Base-by-base conservation (phyloP, 2,797 vertebrate species). In the Sebastes nivosus region DNA sequence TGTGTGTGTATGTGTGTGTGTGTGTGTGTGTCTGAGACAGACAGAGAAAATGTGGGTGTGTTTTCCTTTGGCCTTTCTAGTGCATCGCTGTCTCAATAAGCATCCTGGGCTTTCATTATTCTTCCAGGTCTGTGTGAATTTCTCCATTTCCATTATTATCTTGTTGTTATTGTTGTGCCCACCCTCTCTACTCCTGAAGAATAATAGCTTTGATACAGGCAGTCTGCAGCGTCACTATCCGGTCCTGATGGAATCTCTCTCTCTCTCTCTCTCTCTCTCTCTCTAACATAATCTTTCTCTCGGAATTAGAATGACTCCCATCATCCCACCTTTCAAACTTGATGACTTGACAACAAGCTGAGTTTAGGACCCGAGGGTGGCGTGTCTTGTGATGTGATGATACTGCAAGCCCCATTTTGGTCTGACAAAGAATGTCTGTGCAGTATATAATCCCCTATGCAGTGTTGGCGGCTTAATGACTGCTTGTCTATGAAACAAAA, bases 111-210 rank as follows among this genome's bases (percentile, higher is more conserved):
- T 81, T 84, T 85, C 73, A 92, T 89, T 88, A 84, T 87, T 89
- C 74, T 72, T 61, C 24, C 50, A 82, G 81, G 74, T 81, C 76
- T 75, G 82, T 68, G 77, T 18, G 78, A 91, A 89, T 84, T 86
- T 88, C 85, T 77, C 81, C 72, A 83, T 90, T 89, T 89, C 78
- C 66, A 86, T 90, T 88, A 90, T 87, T 83, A 46, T 84, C 57
- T 61, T 73, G 34, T 87, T 82, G 81, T 87, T 90, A 67, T 89
- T 87, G 77, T 85, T 79, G 86, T 55, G 81, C 75, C 77, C 75
- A 68, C 59, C 75, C 75, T 87, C 75, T 75, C 71, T 75, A 64
- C 81, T 81, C 24, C 73, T 42, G 77, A 77, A 80, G 85, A 89
- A 77, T 81, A 87, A 90, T 85, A 67, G 81, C 83, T 84, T 84